These are phyloP conservation scores for Dendronephthya gigantea DNA, from an alignment of 64 coral and sea anemone species.

Conservation along the genomic window DNA sequence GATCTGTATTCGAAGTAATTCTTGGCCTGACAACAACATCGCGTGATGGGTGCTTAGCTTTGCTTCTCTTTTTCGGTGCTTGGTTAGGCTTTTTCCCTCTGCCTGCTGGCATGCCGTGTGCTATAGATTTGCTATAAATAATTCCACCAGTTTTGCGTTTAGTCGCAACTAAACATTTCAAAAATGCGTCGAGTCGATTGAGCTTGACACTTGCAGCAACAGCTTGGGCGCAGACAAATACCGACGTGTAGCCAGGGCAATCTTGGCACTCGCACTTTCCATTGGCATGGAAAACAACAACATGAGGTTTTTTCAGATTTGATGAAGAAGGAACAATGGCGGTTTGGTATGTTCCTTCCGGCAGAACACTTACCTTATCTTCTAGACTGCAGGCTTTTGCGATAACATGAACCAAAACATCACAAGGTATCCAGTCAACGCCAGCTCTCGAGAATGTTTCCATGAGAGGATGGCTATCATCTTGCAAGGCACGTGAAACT, in stretches of 20 bases:
- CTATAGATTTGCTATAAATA: not conserved
- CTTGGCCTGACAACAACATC: not conserved
- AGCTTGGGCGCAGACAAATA: slow-evolving; percentile 10
- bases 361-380: slow-evolving; percentile 19
- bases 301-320: slow-evolving; percentile 43
- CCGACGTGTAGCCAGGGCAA: not conserved
- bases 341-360: slow-evolving; percentile 17
- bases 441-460: slow-evolving; percentile 11
- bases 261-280: slow-evolving; percentile 49
- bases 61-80: not conserved
- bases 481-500: slow-evolving; percentile 24
- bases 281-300: slow-evolving; percentile 27
- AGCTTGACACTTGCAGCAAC: not conserved
- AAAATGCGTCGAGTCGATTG: not conserved
- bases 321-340: slow-evolving; percentile 42
- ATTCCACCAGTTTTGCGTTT: not conserved
- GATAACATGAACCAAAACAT: slow-evolving; percentile 1
- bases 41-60: not conserved
- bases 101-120: not conserved
- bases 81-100: not conserved
- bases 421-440: slow-evolving; percentile 34
- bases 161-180: slow-evolving; percentile 1
- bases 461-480: slow-evolving; percentile 13
- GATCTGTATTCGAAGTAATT: not conserved
- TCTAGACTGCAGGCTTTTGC: not conserved